Conservation (phyloP, 92 coral and sea anemone species). For the Umimayanthus chanpuru region DNA sequence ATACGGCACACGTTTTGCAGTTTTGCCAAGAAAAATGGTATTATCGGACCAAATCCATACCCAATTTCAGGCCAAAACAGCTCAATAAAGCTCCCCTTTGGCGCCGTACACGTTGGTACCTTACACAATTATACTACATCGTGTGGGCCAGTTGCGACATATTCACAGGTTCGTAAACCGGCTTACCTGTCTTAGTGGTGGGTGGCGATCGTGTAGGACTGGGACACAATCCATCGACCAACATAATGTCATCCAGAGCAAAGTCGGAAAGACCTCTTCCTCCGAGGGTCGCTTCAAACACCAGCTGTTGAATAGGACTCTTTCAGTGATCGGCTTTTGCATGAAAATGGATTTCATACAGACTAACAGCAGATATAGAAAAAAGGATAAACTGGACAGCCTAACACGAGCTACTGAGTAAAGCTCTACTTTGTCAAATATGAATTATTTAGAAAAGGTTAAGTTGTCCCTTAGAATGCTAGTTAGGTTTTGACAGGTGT, state of each 20-base stretch:
- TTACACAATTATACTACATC: neutral
- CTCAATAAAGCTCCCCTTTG: too few species aligned
- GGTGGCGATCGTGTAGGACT: neutral
- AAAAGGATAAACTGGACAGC: neutral
- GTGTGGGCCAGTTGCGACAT: neutral
- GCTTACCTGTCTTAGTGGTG: neutral
- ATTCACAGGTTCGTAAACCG: neutral
- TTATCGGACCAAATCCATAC: too few species aligned
- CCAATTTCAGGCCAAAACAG: too few species aligned
- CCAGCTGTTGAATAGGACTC: conserved; percentile 22
- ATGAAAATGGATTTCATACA: neutral
- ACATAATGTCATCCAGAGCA: conserved; percentile 53
- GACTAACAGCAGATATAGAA: neutral
- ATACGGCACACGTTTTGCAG: too few species aligned
- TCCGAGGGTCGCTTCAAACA: conserved; percentile 51
- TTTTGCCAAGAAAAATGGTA: too few species aligned
- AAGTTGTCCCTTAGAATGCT: too few species aligned
- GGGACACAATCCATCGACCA: conserved; percentile 48
- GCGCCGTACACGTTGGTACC: too few species aligned
- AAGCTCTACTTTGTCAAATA: too few species aligned
- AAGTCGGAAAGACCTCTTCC: conserved; percentile 48
- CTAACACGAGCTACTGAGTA: too few species aligned
- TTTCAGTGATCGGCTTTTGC: neutral
- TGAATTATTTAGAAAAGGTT: too few species aligned
- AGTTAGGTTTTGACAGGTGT: too few species aligned